Evolutionary conservation across 2,888 invertebrate genomes (phyloP).

Genomic region (Auanema freiburgensis): DNA sequence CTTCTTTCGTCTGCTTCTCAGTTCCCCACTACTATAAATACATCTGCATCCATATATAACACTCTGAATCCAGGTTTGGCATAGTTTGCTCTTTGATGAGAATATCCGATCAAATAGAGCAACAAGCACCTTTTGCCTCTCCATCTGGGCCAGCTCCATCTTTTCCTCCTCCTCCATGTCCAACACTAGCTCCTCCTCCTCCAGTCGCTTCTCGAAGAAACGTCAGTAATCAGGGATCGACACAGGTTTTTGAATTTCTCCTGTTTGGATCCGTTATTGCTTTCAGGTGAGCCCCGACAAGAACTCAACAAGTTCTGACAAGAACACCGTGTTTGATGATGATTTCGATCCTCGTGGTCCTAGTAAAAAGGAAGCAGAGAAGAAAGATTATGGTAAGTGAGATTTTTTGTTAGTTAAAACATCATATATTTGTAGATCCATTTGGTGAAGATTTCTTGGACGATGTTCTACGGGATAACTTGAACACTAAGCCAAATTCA

Average conservation of each 20-base stretch:
- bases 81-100: background rate
- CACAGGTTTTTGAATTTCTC: background rate
- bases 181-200: slow-evolving; percentile 31
- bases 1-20: slow-evolving; percentile 9
- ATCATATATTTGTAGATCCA: slow-evolving; percentile 25
- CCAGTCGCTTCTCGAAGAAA: slow-evolving; percentile 40
- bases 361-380: slow-evolving; percentile 69
- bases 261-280: no score
- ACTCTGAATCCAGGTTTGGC: background rate
- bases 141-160: slow-evolving; percentile 33
- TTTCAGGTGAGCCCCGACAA: slow-evolving; percentile 70
- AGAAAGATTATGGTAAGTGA: slow-evolving; percentile 28
- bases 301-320: slow-evolving; percentile 2
- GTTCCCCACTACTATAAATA: slow-evolving; percentile 15
- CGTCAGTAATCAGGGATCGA: background rate
- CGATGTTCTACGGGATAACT: slow-evolving; percentile 12
- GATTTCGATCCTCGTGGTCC: slow-evolving; percentile 85
- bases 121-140: slow-evolving; percentile 18
- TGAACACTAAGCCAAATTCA: slow-evolving; percentile 10
- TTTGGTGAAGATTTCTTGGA: slow-evolving; percentile 40
- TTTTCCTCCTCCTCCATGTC: slow-evolving; percentile 33
- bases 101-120: slow-evolving; percentile 5
- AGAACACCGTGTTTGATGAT: slow-evolving; percentile 54
- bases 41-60: slow-evolving; percentile 1
- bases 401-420: background rate